Evolutionary conservation across 2,113 vertebrate genomes (phyloP).

Genomic region (Syngnathus typhle): DNA sequence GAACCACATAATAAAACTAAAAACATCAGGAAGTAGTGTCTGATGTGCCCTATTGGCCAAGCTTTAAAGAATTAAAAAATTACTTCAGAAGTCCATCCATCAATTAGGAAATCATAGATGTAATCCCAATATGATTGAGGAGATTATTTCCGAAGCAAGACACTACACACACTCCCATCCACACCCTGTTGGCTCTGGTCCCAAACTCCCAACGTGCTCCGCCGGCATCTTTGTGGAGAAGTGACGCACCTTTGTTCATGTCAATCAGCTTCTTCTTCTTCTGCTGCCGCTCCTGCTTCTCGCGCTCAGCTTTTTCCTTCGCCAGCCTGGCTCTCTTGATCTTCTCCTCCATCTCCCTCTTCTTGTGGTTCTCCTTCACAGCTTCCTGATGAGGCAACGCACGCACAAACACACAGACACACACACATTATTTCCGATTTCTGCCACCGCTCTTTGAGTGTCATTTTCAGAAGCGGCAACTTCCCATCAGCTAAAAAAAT

Average conservation of each 20-base stretch:
- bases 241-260: conserved; percentile 92
- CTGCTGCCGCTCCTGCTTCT: conserved; percentile 89
- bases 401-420: conserved; percentile 16
- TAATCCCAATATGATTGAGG: background rate
- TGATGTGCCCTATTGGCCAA: background rate
- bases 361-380: conserved; percentile 94
- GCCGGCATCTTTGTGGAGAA: conserved; percentile 35
- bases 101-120: background rate
- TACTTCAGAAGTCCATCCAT: background rate
- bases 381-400: conserved; percentile 77
- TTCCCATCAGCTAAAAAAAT: conserved; percentile 43
- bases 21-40: background rate
- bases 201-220: conserved; percentile 31
- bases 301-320: conserved; percentile 95
- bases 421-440: conserved; percentile 18
- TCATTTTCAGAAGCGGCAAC: conserved; percentile 26
- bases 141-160: conserved; percentile 33
- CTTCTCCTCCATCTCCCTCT: conserved; percentile 94
- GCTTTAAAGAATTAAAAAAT: background rate
- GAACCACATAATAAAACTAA: background rate
- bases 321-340: conserved; percentile 91
- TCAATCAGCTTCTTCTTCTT: conserved; percentile 98
- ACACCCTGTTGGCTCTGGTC: conserved; percentile 13
- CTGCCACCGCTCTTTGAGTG: conserved; percentile 30
- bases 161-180: conserved; percentile 27